Evolutionary conservation across 2,888 invertebrate species (phyloP).

Genomic region (Osmoderma eremita): DNA sequence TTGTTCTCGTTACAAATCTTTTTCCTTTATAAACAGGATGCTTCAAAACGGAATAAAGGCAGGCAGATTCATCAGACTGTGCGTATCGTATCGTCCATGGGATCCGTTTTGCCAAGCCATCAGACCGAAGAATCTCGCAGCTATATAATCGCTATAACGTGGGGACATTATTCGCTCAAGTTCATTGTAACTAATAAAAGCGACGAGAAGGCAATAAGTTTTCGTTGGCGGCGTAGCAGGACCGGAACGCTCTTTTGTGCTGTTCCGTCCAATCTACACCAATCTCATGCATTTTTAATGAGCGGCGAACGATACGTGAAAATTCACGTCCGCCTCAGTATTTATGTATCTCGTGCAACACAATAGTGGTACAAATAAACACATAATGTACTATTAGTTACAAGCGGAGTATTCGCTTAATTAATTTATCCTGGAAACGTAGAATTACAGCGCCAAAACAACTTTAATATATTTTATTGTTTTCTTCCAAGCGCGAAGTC

Average conservation of each 20-base stretch:
- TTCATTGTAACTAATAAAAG: constrained; percentile 26
- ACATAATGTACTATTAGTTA: background rate
- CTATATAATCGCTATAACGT: constrained; percentile 36
- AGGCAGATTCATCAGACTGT: no score
- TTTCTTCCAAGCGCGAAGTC: constrained; percentile 16
- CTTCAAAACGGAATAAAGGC: background rate
- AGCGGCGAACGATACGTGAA: background rate
- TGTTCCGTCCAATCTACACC: constrained; percentile 14
- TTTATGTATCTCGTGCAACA: background rate
- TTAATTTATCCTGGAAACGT: background rate
- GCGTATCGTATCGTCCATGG: background rate
- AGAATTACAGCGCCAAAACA: background rate
- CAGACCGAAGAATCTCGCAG: constrained; percentile 44
- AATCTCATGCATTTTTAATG: constrained; percentile 19
- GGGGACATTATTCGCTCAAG: constrained; percentile 36
- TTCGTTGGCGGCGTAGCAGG: constrained; percentile 19
- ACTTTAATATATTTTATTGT: constrained; percentile 8
- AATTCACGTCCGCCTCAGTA: background rate
- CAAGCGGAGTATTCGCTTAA: background rate
- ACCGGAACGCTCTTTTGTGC: constrained; percentile 35
- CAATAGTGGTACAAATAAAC: background rate
- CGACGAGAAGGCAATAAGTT: constrained; percentile 21
- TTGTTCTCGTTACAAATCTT: background rate
- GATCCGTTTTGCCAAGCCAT: constrained; percentile 36
- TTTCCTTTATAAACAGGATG: constrained; percentile 8